Evolutionary conservation across 1,140 invertebrate species (phyloP).

Genomic region (Ostrea denselamellosa): DNA sequence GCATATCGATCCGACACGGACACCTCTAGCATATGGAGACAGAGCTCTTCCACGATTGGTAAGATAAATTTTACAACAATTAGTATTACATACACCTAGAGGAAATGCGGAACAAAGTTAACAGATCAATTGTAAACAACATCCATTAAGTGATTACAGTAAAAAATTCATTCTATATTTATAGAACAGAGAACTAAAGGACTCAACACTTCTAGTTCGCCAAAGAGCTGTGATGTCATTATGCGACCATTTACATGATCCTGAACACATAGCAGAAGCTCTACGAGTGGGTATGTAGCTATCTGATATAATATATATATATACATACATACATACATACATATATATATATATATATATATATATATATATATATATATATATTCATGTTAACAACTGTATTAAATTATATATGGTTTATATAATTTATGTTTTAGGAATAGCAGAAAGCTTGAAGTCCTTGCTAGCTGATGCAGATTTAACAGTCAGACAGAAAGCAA

Average conservation of each 20-base stretch:
- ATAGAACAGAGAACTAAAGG: slow-evolving; percentile 78
- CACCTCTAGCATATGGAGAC: slow-evolving; percentile 74
- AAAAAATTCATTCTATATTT: slow-evolving; percentile 4
- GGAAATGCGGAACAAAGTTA: background rate
- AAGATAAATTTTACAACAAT: slow-evolving; percentile 27
- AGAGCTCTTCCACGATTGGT: slow-evolving; percentile 73
- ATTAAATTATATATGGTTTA: background rate
- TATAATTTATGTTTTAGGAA: slow-evolving; percentile 68
- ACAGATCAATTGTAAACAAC: background rate
- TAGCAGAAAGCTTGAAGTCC: slow-evolving; percentile 74
- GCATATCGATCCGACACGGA: slow-evolving; percentile 72
- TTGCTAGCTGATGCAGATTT: slow-evolving; percentile 74
- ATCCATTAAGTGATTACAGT: too few relatives aligned
- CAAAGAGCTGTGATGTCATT: slow-evolving; percentile 78
- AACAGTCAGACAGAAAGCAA: slow-evolving; percentile 77
- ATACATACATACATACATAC: too few relatives aligned
- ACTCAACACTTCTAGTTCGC: slow-evolving; percentile 71
- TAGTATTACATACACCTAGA: background rate
- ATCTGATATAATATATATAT: too few relatives aligned
- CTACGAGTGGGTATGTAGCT: slow-evolving; percentile 72
- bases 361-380: too few relatives aligned
- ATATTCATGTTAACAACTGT: background rate
- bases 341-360: too few relatives aligned
- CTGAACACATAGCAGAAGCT: slow-evolving; percentile 78
- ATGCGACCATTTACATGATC: slow-evolving; percentile 79